phyloP scores from a whole-genome alignment of 2,113 vertebrate species.

The Anguilla rostrata region DNA sequence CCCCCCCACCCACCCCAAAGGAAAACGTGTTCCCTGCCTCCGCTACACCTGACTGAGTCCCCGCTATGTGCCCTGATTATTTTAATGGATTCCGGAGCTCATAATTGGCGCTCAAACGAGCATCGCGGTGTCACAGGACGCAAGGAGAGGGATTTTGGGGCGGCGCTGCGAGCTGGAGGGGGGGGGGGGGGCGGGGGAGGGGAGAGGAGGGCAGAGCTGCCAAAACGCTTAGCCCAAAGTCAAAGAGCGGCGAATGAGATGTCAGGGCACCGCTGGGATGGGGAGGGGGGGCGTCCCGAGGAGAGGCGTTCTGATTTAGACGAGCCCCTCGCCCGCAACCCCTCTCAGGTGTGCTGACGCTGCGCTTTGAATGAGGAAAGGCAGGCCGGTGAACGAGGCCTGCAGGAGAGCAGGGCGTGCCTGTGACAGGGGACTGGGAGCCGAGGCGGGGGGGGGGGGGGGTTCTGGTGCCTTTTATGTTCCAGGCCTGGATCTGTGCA shows the following conservation, averaged over 20 bases:
- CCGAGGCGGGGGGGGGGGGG: constrained; percentile 6
- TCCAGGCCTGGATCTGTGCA: constrained; percentile 15
- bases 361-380: not conserved
- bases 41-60: not conserved
- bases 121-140: not conserved
- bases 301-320: constrained; percentile 12
- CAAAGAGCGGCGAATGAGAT: constrained; percentile 6
- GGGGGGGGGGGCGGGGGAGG: not conserved
- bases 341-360: not conserved
- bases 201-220: constrained; percentile 6
- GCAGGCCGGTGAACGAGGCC: not conserved
- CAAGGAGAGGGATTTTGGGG: not conserved
- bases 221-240: constrained; percentile 15
- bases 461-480: constrained; percentile 41
- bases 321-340: not conserved
- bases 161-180: no score
- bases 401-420: not conserved
- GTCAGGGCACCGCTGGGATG: not conserved
- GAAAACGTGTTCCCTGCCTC: not conserved
- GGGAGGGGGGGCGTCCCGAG: not conserved
- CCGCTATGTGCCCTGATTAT: constrained; percentile 42
- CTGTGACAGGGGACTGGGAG: constrained; percentile 29
- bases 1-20: not conserved
- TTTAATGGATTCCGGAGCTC: constrained; percentile 44
- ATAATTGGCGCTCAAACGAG: constrained; percentile 42